Evolutionary conservation across 1,140 invertebrate genomes (phyloP).

Genomic region (Saccostrea echinata): DNA sequence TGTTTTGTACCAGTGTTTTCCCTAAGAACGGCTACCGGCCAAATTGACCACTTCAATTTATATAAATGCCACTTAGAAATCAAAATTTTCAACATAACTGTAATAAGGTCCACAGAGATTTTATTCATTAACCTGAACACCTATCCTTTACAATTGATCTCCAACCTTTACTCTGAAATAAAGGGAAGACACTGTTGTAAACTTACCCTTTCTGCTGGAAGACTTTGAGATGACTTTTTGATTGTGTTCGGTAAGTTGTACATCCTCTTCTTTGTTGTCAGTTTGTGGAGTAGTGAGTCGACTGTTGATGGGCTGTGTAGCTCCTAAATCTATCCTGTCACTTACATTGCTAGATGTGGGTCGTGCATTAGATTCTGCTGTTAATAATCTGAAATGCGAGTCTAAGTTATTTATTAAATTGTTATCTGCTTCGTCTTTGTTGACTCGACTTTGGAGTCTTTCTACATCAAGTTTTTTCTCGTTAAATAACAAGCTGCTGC

Average conservation of each 20-base stretch:
- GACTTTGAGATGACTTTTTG: neutral
- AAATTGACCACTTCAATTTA: too few relatives aligned
- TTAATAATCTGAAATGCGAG: neutral
- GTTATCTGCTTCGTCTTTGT: neutral
- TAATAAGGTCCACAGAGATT: too few relatives aligned
- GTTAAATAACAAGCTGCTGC: neutral
- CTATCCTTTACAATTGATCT: too few relatives aligned
- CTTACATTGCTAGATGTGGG: conserved; percentile 1
- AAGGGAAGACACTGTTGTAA: too few relatives aligned
- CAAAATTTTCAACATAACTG: too few relatives aligned
- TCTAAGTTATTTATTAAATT: neutral
- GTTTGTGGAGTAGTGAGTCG: neutral
- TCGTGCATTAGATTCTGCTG: neutral
- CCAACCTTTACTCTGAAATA: too few relatives aligned
- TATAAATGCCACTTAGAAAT: too few relatives aligned
- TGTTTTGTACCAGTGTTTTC: too few relatives aligned
- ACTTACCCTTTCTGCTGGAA: conserved; percentile 26
- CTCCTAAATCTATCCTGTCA: conserved; percentile 6
- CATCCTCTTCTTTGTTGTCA: neutral
- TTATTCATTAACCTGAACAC: too few relatives aligned
- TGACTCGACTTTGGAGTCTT: neutral
- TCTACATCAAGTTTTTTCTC: conserved; percentile 6
- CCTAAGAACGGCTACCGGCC: too few relatives aligned
- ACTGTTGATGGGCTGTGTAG: neutral
- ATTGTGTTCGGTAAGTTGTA: neutral